These are phyloP conservation scores for Hydriomena furcata DNA, from an alignment of 2,888 invertebrate species.

Conservation along the genomic window DNA sequence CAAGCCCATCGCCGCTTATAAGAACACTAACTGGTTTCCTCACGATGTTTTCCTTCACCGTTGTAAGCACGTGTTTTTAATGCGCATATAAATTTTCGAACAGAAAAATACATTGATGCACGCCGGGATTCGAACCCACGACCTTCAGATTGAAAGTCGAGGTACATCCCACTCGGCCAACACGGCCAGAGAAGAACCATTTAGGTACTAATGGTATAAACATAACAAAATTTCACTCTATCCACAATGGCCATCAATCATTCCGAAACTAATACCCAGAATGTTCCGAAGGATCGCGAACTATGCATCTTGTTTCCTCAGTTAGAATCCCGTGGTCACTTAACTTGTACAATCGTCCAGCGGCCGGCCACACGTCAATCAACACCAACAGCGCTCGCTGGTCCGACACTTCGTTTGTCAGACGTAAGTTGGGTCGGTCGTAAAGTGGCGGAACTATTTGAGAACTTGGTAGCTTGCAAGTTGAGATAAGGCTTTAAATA, in stretches of 20 bases:
- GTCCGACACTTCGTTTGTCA: constrained; percentile 37
- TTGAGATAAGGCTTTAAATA: constrained; percentile 3
- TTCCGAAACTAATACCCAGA: constrained; percentile 60
- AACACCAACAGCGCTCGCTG: constrained; percentile 59
- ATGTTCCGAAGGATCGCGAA: constrained; percentile 52
- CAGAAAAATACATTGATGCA: too few relatives aligned
- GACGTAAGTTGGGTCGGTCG: constrained; percentile 34
- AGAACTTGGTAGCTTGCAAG: constrained; percentile 20
- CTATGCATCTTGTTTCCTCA: constrained; percentile 56
- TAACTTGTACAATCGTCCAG: constrained; percentile 53
- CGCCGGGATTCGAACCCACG: too few relatives aligned
- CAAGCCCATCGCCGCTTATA: too few relatives aligned
- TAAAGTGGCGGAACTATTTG: constrained; percentile 25
- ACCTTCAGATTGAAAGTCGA: too few relatives aligned
- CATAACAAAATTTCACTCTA: constrained; percentile 25
- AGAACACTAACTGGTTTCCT: too few relatives aligned
- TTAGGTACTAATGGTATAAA: too few relatives aligned
- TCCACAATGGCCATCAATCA: constrained; percentile 59
- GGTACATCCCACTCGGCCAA: too few relatives aligned
- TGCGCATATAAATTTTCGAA: too few relatives aligned
- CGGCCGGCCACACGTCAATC: constrained; percentile 75
- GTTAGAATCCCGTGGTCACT: constrained; percentile 42
- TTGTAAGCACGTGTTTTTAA: too few relatives aligned
- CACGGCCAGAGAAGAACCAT: too few relatives aligned
- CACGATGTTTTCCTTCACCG: too few relatives aligned